Evolutionary conservation across 2,113 vertebrate genomes (phyloP).

Genomic region (Bombycilla garrulus): DNA sequence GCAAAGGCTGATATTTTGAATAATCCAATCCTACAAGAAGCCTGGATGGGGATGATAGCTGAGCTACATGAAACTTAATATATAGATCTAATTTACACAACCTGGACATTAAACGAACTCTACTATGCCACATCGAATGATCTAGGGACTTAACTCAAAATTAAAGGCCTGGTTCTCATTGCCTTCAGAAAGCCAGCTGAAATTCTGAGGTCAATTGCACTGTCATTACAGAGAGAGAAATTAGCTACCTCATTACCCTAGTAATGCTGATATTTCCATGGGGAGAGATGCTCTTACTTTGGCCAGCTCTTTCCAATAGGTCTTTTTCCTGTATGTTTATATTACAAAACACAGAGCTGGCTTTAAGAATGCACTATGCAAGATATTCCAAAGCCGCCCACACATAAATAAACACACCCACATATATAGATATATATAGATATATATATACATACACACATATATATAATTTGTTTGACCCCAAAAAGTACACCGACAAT

Average conservation of each 20-base stretch:
- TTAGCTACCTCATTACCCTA: constrained; percentile 58
- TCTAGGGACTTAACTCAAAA: background rate
- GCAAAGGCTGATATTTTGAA: background rate
- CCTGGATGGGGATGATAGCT: background rate
- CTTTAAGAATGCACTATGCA: background rate
- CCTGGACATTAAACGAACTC: background rate
- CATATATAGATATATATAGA: too few species aligned
- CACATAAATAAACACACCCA: background rate
- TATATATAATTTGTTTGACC: background rate
- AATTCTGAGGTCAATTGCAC: constrained; percentile 32
- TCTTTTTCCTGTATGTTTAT: background rate
- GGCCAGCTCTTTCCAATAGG: background rate
- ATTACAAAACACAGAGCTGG: background rate
- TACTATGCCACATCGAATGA: background rate
- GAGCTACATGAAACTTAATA: background rate
- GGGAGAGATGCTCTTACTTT: background rate
- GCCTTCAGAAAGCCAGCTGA: background rate
- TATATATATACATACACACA: background rate
- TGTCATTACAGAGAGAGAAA: constrained; percentile 16
- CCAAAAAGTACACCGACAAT: background rate
- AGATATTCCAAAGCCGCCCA: background rate
- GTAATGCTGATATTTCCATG: constrained; percentile 31
- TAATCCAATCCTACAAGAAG: background rate
- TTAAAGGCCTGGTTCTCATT: background rate
- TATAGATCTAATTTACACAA: background rate